Base-by-base conservation (phyloP, 2,113 vertebrate genomes). In the Python bivittatus region DNA sequence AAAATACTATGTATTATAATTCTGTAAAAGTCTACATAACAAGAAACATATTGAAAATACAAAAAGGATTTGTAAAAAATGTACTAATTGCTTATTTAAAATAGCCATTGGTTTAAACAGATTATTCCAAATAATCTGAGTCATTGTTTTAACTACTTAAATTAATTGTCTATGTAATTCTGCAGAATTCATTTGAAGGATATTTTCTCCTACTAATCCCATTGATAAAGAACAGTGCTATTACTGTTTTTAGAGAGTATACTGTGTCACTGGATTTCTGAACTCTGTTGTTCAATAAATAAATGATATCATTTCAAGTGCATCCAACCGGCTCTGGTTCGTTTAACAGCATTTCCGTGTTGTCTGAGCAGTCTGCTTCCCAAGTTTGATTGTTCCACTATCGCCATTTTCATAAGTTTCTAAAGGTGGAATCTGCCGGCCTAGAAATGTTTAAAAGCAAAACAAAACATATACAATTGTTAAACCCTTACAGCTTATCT, bases 361-460 rank as follows among this genome's bases (percentile, higher is more conserved):
- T 61, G 91, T 93, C 53, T 97, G 97, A 93, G 96, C 58, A 3
- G 97, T 95, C 95, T 97, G 98, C 93, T 98, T 98, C 91, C 96
- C 98, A 83, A 99, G 97, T 95, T 98, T 99, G 93, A 99, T 98
- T 48, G 98, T 98, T 57, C 98, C 98, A 33, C 97, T 98, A 96
- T 98, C 98, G 61, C 98, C 98, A 52, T 98, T 98, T 94, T 99
- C 98, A 25, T 98, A 97, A 91, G 98, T 98, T 95, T 99, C 98
- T 97, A 99, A 97, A 6, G 99, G 99, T 38, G 99, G 99, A 92
- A 99, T 99, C 96, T 98, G 98, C 94, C 97, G 98, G 97, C 99
- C 99, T 99, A 94, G 88, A 98, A 97, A 29, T 97, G 33, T 95
- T 0, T 79, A 79, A 79, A 79, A 42, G 0, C 95, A 52, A 53